These are phyloP conservation scores for Xenentodon cancila DNA, from an alignment of 2,797 vertebrate genomes.

Conservation along the genomic window DNA sequence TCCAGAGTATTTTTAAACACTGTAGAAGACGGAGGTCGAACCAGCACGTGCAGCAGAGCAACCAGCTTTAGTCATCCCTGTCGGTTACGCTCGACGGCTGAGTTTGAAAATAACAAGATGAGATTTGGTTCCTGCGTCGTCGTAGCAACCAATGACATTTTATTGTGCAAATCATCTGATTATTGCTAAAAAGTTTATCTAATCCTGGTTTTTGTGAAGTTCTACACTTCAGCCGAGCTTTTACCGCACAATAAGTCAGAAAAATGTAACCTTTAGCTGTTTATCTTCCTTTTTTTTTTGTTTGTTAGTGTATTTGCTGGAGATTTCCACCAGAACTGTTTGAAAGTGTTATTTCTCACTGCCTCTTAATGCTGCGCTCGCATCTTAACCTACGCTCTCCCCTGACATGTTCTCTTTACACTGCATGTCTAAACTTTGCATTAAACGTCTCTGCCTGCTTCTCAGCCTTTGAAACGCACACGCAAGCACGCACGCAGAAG, in stretches of 20 bases:
- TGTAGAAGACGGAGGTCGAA: too few relatives aligned
- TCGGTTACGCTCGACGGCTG: too few relatives aligned
- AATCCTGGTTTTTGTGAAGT: too few relatives aligned
- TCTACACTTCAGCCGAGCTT: too few relatives aligned
- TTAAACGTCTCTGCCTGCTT: constrained; percentile 22
- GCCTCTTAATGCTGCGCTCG: constrained; percentile 43
- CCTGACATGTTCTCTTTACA: constrained; percentile 10
- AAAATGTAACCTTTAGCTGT: neutral
- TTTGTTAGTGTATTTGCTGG: constrained; percentile 24
- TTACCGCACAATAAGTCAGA: neutral
- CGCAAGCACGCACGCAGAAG: neutral
- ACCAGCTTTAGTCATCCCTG: too few relatives aligned
- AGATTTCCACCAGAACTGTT: constrained; percentile 43
- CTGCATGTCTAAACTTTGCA: constrained; percentile 24
- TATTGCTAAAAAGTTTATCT: too few relatives aligned
- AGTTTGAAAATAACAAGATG: too few relatives aligned
- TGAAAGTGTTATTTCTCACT: constrained; percentile 36
- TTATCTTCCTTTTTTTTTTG: constrained; percentile 11
- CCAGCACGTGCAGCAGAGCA: too few relatives aligned
- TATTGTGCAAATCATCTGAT: too few relatives aligned
- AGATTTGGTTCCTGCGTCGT: too few relatives aligned
- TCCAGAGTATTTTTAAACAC: too few relatives aligned
- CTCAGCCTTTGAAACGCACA: constrained; percentile 23
- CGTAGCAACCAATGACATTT: too few relatives aligned
- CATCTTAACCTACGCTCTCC: constrained; percentile 22